Base-by-base conservation (phyloP, 1,140 invertebrate species). In the Lordiphosa stackelbergi region DNA sequence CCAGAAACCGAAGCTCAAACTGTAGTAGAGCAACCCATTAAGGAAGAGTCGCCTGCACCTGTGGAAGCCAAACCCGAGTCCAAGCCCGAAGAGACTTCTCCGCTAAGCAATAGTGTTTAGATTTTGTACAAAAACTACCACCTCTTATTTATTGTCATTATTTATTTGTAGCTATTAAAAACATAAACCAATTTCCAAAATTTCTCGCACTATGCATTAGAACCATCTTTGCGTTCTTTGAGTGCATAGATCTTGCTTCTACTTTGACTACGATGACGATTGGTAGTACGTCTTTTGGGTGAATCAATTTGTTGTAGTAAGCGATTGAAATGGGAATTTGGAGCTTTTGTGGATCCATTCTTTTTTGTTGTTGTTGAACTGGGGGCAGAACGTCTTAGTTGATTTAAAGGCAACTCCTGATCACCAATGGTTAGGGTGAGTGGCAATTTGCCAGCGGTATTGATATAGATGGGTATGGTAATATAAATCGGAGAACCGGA, bases 391-490 rank as follows among this genome's bases (percentile, higher is more conserved):
- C 43, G 59, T 43, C 43, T 31, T 5, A 51, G 19, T 11, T 61
- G 57, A 19, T 75, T 59, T 34, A 73, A 22, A 22, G 53, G 40
- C 53, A 75, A 3, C 12, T 81, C 63, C 53, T 83, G 71, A 4
- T 75, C 77, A 0, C 77, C 75, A 37, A 81, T 57, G 36, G 72
- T 73, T 35, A 85, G 16, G 2, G 54, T 68, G 2, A 85, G 31
- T 0, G 81, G 81, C 24, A 51, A 11, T 35, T 64, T 69, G 3
- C 69, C 66, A 12, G 52, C 46, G 9, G 72, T 64, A 37, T 66
- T 85, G 22, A 85, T 85, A 16, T 85, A 85, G 5, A 85, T 85
- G 31, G 81, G 81, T 28, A 85, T 85, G 5, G 81, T 85, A 5
- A 85, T 85, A 48, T 71, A 85, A 40, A 85, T 85, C 5, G 78